These are phyloP conservation scores for Agrilus cyanescens DNA, from an alignment of 2,888 invertebrate species.

Conservation along the genomic window DNA sequence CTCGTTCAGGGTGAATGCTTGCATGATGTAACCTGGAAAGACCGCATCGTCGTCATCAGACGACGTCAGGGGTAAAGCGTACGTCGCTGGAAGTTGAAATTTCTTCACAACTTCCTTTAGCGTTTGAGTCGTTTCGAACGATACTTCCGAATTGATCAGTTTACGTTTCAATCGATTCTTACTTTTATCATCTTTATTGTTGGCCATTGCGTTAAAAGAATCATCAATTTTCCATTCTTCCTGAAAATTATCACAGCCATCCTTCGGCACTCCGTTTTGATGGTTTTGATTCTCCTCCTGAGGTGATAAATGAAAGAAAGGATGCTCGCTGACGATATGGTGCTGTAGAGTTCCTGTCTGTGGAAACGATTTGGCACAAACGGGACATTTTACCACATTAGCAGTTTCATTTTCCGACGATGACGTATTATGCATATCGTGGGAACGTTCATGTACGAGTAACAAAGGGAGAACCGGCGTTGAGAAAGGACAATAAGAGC, in stretches of 20 bases:
- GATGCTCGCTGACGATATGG: constrained; percentile 51
- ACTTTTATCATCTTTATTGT: constrained; percentile 30
- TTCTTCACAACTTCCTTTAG: constrained; percentile 42
- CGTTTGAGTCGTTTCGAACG: constrained; percentile 38
- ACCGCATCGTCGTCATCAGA: constrained; percentile 11
- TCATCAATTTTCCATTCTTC: constrained; percentile 28
- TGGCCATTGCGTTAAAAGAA: constrained; percentile 9
- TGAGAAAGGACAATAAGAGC: constrained; percentile 81
- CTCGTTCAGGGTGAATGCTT: constrained; percentile 80
- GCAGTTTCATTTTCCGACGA: constrained; percentile 22
- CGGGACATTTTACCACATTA: constrained; percentile 40
- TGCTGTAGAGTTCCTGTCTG: constrained; percentile 48
- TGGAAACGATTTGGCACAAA: constrained; percentile 45
- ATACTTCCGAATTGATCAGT: constrained; percentile 23
- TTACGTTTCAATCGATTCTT: constrained; percentile 23
- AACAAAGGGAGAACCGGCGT: constrained; percentile 82
- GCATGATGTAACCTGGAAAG: constrained; percentile 61
- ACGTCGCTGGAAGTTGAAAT: constrained; percentile 48
- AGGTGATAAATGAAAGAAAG: constrained; percentile 32
- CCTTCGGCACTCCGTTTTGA: constrained; percentile 16
- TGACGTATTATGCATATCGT: constrained; percentile 30
- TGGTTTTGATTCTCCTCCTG: too few species aligned
- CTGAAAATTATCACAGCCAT: constrained; percentile 25
- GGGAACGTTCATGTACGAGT: constrained; percentile 85
- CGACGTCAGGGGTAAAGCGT: constrained; percentile 46